Evolutionary conservation across 2,888 invertebrate genomes (phyloP).

Genomic region (Sarcophaga variegata): DNA sequence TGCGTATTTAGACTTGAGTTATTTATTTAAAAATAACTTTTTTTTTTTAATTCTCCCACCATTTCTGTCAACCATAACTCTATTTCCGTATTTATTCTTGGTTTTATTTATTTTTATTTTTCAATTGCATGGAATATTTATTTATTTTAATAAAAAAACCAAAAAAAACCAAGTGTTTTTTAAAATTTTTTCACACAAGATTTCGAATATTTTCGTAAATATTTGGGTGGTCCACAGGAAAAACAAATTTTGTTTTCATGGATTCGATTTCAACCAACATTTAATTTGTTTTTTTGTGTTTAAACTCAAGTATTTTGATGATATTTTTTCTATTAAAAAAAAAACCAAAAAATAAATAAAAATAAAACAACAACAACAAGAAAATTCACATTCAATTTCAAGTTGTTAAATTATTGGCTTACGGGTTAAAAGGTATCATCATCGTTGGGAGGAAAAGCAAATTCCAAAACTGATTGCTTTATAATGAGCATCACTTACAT

Average conservation of each 20-base stretch:
- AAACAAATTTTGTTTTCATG: background rate
- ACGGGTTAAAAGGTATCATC: conserved; percentile 21
- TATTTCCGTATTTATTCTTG: no score
- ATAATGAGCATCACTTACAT: conserved; percentile 63
- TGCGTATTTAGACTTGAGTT: no score
- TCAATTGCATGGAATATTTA: no score
- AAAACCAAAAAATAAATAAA: conserved; percentile 11
- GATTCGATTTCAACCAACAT: background rate
- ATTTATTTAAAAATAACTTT: no score
- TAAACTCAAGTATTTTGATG: conserved; percentile 49
- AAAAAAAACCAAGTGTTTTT: no score
- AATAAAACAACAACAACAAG: no score
- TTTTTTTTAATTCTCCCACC: no score
- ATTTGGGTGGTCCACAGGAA: conserved; percentile 43
- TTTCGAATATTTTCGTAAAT: no score
- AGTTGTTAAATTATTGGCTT: conserved; percentile 54
- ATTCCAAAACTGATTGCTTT: conserved; percentile 63
- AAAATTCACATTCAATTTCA: conserved; percentile 28
- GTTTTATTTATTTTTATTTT: no score
- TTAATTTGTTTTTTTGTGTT: conserved; percentile 12
- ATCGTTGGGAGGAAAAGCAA: background rate
- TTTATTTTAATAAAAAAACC: no score
- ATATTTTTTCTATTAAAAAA: conserved; percentile 51
- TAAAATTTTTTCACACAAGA: no score
- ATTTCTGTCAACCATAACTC: no score